Evolutionary conservation across 2,797 vertebrate genomes (phyloP).

Genomic region (Karalla daura): DNA sequence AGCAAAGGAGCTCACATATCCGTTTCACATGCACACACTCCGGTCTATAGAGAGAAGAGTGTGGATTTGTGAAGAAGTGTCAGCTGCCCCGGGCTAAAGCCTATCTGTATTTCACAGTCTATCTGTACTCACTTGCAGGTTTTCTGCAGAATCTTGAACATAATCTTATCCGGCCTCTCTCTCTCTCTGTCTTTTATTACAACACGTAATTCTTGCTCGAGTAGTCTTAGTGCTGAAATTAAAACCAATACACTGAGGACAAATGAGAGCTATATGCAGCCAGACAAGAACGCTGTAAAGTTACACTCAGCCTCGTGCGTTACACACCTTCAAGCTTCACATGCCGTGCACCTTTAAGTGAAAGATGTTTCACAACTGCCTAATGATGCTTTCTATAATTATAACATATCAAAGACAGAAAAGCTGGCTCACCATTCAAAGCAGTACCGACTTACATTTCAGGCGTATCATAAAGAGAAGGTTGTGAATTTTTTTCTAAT

Average conservation of each 20-base stretch:
- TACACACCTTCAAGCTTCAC: conserved; percentile 33
- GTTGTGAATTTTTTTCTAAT: conserved; percentile 2
- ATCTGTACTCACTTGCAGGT: conserved; percentile 19
- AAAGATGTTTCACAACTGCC: conserved; percentile 37
- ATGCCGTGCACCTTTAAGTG: conserved; percentile 32
- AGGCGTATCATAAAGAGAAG: conserved; percentile 7
- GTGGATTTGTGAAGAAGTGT: conserved; percentile 62
- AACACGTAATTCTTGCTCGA: conserved; percentile 20
- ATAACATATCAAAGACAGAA: conserved; percentile 34
- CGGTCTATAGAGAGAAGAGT: conserved; percentile 51
- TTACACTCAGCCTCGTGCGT: conserved; percentile 9
- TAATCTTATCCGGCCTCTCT: conserved; percentile 20
- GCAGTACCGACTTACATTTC: conserved; percentile 1
- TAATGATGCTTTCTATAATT: conserved; percentile 42
- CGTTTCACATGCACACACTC: conserved; percentile 47
- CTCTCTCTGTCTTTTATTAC: conserved; percentile 20
- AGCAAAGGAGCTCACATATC: conserved; percentile 47
- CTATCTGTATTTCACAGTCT: conserved; percentile 28
- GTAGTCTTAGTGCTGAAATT: background rate
- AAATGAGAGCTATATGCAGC: conserved; percentile 3
- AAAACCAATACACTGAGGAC: background rate
- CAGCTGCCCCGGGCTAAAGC: conserved; percentile 52
- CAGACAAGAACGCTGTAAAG: conserved; percentile 1
- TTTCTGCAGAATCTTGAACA: conserved; percentile 45
- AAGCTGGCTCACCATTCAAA: conserved; percentile 34